phyloP scores from a whole-genome alignment of 2,113 vertebrate species.

The Candoia aspera region DNA sequence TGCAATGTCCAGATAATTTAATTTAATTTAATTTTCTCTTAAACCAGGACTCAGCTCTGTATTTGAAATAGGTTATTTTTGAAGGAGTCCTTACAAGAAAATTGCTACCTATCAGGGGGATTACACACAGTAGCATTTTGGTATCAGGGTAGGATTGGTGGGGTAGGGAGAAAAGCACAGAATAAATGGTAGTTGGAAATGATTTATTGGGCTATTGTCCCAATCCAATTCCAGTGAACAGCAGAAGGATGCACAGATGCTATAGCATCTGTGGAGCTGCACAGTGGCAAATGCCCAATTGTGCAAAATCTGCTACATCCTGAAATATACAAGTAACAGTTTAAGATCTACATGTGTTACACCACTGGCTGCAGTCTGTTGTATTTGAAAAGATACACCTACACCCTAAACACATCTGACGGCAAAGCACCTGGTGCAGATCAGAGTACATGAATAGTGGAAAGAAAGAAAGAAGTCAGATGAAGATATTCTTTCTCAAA shows the following conservation, averaged over 20 bases:
- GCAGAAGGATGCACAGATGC: constrained; percentile 13
- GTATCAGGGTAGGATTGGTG: neutral
- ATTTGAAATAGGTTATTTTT: neutral
- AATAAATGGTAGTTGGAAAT: neutral
- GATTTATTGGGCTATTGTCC: neutral
- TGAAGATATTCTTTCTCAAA: neutral
- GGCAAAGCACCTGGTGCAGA: too few relatives aligned
- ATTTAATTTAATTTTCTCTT: neutral
- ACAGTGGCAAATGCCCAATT: neutral
- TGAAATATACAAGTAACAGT: neutral
- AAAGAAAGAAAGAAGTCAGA: neutral
- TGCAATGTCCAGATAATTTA: neutral
- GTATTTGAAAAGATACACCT: neutral
- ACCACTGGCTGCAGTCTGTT: neutral
- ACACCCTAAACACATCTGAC: neutral
- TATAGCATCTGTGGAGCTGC: neutral
- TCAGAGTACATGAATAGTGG: neutral
- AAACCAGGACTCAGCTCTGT: neutral
- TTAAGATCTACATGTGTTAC: neutral
- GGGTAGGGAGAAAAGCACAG: neutral
- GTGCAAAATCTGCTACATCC: neutral
- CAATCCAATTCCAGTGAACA: neutral
- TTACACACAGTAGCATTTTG: too few relatives aligned
- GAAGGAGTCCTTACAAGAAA: neutral
- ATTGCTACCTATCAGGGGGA: neutral